A percentile compares a stretch with the other conserved stretches of the same genome.
Conservation (phyloP, 2,797 vertebrate species). For the Hyperoplus immaculatus region DNA sequence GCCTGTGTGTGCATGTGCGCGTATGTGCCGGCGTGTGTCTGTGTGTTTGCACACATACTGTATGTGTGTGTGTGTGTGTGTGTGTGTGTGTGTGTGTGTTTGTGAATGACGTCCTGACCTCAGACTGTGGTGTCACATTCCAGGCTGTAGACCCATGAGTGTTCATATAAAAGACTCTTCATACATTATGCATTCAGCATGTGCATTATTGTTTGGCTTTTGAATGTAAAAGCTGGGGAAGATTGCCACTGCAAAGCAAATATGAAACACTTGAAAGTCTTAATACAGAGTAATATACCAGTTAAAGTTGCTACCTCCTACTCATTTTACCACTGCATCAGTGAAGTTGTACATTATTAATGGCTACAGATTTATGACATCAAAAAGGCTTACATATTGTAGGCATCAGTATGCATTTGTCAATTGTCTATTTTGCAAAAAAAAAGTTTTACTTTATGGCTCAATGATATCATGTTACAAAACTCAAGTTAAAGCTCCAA, state of each 20-base stretch:
- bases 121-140: constrained; percentile 44
- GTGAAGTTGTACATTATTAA: neutral
- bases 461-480: no score
- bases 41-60: no score
- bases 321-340: neutral
- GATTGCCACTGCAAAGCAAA: neutral
- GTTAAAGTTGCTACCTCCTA: neutral
- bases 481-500: no score
- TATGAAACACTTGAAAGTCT: constrained; percentile 3
- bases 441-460: no score
- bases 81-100: constrained; percentile 8
- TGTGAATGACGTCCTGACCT: constrained; percentile 11
- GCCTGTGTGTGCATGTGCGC: constrained; percentile 5
- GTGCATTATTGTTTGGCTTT: neutral
- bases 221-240: neutral
- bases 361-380: neutral
- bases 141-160: constrained; percentile 4
- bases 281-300: neutral
- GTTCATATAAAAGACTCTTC: constrained; percentile 35
- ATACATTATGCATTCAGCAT: constrained; percentile 59
- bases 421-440: no score
- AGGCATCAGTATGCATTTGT: neutral
- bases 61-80: neutral
- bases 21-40: neutral
- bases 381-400: neutral